Percentiles rank a stretch among this genome's conserved stretches.
phyloP scores from a whole-genome alignment of 2,888 invertebrate genomes.

The Drosophila atripex region DNA sequence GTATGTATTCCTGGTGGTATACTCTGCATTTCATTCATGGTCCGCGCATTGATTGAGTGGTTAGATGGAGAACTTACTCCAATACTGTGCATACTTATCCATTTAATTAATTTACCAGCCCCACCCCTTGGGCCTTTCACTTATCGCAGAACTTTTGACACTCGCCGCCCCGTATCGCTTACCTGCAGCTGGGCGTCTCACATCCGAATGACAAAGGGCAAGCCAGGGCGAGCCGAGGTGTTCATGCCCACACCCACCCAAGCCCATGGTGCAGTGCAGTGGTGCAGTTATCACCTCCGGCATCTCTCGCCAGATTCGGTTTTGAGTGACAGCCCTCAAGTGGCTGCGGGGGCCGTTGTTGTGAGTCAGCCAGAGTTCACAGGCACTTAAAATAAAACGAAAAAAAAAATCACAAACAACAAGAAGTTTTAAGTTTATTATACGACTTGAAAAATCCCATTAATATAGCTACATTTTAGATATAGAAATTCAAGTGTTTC shows the following conservation, averaged over 20 bases:
- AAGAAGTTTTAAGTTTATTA: slow-evolving; percentile 7
- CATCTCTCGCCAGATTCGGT: slow-evolving; percentile 55
- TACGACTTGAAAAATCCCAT: slow-evolving; percentile 9
- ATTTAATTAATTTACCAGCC: slow-evolving; percentile 13
- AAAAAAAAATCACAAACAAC: slow-evolving; percentile 28
- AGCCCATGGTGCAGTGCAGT: slow-evolving; percentile 1
- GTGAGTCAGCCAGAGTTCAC: slow-evolving; percentile 52
- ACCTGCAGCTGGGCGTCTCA: slow-evolving; percentile 34
- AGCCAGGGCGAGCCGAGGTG: slow-evolving; percentile 31
- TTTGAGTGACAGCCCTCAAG: slow-evolving; percentile 66
- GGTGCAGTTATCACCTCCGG: slow-evolving; percentile 47
- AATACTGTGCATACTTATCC: slow-evolving; percentile 7
- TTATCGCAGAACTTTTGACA: slow-evolving; percentile 46
- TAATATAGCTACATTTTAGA: background rate
- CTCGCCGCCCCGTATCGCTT: slow-evolving; percentile 36
- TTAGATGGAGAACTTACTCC: background rate
- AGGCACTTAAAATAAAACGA: slow-evolving; percentile 25
- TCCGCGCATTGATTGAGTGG: background rate
- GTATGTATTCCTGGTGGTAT: background rate
- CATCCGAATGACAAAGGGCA: slow-evolving; percentile 59
- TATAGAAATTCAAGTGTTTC: background rate
- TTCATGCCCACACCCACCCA: slow-evolving; percentile 45
- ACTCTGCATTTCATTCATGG: background rate
- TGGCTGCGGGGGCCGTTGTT: slow-evolving; percentile 28
- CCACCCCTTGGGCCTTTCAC: slow-evolving; percentile 26